These are phyloP conservation scores for Rhinophrynus dorsalis DNA, from an alignment of 2,797 vertebrate species.

Conservation along the genomic window DNA sequence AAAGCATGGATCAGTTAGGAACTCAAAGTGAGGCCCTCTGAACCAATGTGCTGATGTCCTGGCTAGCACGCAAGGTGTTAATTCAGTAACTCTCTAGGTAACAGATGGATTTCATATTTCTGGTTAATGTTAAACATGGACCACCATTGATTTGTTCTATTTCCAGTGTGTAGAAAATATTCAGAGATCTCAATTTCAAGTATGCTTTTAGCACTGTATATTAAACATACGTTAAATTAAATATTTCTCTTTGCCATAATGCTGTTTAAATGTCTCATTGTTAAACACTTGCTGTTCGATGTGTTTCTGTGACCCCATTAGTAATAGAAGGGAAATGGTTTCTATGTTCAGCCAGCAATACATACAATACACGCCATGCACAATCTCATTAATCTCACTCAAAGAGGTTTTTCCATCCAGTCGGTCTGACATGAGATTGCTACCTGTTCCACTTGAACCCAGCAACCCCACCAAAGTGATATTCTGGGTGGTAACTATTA, in stretches of 20 bases:
- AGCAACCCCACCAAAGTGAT: no score
- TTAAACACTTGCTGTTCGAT: constrained; percentile 24
- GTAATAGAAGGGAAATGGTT: constrained; percentile 9
- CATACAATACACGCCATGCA: background rate
- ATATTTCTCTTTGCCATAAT: constrained; percentile 36
- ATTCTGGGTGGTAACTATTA: no score
- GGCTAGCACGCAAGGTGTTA: background rate
- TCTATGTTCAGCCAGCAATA: constrained; percentile 20
- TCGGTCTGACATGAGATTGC: background rate
- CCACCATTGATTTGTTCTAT: background rate
- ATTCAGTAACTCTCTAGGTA: background rate
- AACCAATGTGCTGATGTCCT: no score
- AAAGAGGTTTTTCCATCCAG: constrained; percentile 13
- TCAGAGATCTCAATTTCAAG: constrained; percentile 30
- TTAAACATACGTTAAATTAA: constrained; percentile 23
- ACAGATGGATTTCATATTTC: background rate
- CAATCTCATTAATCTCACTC: constrained; percentile 23
- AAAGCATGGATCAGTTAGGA: no score
- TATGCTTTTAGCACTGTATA: constrained; percentile 47
- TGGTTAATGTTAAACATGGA: background rate
- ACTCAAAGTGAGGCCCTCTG: no score
- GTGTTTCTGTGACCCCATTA: constrained; percentile 25
- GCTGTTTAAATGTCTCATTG: constrained; percentile 16
- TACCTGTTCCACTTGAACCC: background rate
- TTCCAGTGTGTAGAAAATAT: constrained; percentile 2